These are phyloP conservation scores for Periophthalmus modestus DNA, from an alignment of 2,113 vertebrate species.

Conservation along the genomic window DNA sequence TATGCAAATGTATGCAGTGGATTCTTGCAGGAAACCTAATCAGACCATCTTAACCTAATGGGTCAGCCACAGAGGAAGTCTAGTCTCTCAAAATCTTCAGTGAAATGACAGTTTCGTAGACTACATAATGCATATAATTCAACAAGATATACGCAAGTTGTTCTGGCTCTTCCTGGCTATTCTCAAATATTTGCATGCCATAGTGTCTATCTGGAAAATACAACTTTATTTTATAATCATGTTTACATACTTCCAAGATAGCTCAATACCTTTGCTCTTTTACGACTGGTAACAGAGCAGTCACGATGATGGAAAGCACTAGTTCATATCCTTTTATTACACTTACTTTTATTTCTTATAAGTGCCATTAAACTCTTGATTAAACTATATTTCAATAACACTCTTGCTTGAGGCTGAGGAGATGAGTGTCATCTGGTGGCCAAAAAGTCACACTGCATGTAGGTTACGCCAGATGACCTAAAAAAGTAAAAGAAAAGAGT, in stretches of 20 bases:
- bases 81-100: background rate
- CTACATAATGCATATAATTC: background rate
- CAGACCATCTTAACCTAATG: constrained; percentile 15
- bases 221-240: background rate
- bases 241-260: background rate
- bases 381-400: constrained; percentile 1
- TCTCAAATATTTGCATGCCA: background rate
- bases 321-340: background rate
- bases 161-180: background rate
- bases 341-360: background rate
- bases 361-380: constrained; percentile 3
- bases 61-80: constrained; percentile 25
- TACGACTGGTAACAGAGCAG: background rate
- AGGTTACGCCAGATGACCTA: background rate
- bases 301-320: background rate
- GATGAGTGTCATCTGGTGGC: constrained; percentile 33
- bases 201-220: background rate
- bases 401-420: background rate
- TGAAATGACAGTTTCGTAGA: background rate
- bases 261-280: background rate
- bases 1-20: constrained; percentile 38
- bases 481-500: background rate
- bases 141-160: background rate
- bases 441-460: background rate
- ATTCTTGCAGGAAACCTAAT: constrained; percentile 43